phyloP scores from a whole-genome alignment of 92 coral and sea anemone genomes.

The Epizoanthus scotinus region DNA sequence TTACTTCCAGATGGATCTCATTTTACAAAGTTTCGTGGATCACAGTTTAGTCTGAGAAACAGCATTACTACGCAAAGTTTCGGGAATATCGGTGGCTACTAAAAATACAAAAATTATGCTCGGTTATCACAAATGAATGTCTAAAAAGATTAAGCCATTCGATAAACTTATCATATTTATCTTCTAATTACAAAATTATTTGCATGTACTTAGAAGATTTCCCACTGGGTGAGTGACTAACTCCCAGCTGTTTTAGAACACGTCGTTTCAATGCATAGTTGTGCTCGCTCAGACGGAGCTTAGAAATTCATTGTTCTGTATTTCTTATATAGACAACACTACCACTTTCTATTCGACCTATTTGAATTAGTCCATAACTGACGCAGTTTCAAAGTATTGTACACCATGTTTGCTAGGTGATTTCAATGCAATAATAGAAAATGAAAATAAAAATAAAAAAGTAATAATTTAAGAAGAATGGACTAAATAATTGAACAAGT shows the following conservation, averaged over 20 bases:
- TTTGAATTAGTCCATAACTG: not conserved
- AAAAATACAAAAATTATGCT: conserved; percentile 23
- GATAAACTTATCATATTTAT: conserved; percentile 33
- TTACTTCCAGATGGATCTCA: not conserved
- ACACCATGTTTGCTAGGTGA: conserved; percentile 36
- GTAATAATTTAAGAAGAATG: conserved; percentile 1
- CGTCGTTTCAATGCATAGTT: conserved; percentile 18
- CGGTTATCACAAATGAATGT: conserved; percentile 29
- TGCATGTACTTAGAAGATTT: conserved; percentile 28
- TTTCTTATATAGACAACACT: not conserved
- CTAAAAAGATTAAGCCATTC: conserved; percentile 41
- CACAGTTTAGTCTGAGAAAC: not conserved
- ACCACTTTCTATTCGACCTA: not conserved
- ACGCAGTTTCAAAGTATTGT: conserved; percentile 14
- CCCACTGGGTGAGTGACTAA: conserved; percentile 26
- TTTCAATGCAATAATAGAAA: conserved; percentile 27
- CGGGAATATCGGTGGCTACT: conserved; percentile 1
- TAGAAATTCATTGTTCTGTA: conserved; percentile 11
- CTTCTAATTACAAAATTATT: conserved; percentile 42
- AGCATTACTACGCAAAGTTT: conserved; percentile 1
- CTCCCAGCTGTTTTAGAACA: conserved; percentile 33
- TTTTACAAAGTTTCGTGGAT: not conserved
- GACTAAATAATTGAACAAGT: conserved; percentile 26
- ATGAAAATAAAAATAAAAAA: conserved; percentile 30
- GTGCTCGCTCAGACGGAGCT: conserved; percentile 6